These are phyloP conservation scores for Baronia brevicornis DNA, from an alignment of 2,888 invertebrate genomes.

Conservation along the genomic window DNA sequence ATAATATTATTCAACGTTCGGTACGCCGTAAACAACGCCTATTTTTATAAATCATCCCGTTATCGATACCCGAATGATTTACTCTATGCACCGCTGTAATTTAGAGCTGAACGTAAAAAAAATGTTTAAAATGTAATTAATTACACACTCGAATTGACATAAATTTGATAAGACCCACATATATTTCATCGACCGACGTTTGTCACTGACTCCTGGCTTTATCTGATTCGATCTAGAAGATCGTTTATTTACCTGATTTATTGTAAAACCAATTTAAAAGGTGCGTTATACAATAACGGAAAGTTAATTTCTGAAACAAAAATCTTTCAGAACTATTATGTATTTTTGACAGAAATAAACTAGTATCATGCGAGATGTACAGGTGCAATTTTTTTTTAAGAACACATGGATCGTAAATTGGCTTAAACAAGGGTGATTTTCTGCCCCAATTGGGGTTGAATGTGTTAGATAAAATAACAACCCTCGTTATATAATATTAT, in stretches of 20 bases:
- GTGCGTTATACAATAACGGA: too few relatives aligned
- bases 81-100: conserved; percentile 40
- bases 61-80: conserved; percentile 38
- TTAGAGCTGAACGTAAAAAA: conserved; percentile 37
- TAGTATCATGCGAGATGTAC: background rate
- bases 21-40: too few relatives aligned
- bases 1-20: too few relatives aligned
- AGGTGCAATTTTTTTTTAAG: conserved; percentile 4
- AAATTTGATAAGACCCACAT: conserved; percentile 50
- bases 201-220: conserved; percentile 40
- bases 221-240: conserved; percentile 29
- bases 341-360: too few relatives aligned
- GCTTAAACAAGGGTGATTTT: conserved; percentile 4
- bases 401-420: conserved; percentile 5
- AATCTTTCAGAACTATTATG: too few relatives aligned
- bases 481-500: background rate
- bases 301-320: too few relatives aligned
- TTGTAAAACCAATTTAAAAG: too few relatives aligned
- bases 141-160: conserved; percentile 41
- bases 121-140: conserved; percentile 49
- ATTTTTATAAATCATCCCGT: conserved; percentile 33
- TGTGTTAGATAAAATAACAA: background rate
- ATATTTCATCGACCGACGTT: conserved; percentile 35
- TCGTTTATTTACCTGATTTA: conserved; percentile 29
- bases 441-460: background rate